These are phyloP conservation scores for Megalopta genalis DNA, from an alignment of 1,140 invertebrate species.

Conservation along the genomic window DNA sequence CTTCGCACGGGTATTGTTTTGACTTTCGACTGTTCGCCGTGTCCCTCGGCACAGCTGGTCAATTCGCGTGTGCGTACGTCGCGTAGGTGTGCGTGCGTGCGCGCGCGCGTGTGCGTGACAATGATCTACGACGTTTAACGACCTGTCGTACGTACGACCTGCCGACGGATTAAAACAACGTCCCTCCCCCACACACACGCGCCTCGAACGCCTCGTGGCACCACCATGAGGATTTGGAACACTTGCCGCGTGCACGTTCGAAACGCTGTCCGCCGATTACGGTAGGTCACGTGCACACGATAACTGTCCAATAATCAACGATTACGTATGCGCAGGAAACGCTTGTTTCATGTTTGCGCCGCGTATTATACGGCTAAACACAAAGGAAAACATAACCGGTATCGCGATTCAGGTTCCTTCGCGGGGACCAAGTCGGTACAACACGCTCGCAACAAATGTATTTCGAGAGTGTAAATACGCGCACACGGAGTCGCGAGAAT, in stretches of 20 bases:
- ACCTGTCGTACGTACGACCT: conserved; percentile 48
- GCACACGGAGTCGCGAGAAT: no score
- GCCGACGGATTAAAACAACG: conserved; percentile 44
- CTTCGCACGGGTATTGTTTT: conserved; percentile 56
- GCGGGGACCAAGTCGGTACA: neutral
- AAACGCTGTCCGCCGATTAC: conserved; percentile 68
- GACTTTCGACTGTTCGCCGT: conserved; percentile 28
- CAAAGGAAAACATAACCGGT: conserved; percentile 2
- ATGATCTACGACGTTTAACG: conserved; percentile 55
- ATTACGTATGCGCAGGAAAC: conserved; percentile 63
- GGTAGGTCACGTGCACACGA: conserved; percentile 71
- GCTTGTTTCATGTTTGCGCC: conserved; percentile 38
- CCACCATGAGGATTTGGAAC: conserved; percentile 61
- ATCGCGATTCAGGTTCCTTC: neutral
- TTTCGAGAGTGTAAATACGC: no score
- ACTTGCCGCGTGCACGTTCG: conserved; percentile 68
- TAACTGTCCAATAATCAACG: conserved; percentile 64
- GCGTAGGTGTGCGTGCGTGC: conserved; percentile 49
- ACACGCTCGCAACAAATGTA: neutral
- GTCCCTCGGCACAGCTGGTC: conserved; percentile 35
- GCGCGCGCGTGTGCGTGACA: no score
- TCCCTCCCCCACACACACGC: conserved; percentile 16
- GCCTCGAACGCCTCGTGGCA: conserved; percentile 41
- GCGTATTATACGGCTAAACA: conserved; percentile 1
- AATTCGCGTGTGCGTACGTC: conserved; percentile 25